Evolutionary conservation across 2,888 invertebrate genomes (phyloP), one percentile per base, ranked within the genome.

Genomic region (Xylota sylvarum): DNA sequence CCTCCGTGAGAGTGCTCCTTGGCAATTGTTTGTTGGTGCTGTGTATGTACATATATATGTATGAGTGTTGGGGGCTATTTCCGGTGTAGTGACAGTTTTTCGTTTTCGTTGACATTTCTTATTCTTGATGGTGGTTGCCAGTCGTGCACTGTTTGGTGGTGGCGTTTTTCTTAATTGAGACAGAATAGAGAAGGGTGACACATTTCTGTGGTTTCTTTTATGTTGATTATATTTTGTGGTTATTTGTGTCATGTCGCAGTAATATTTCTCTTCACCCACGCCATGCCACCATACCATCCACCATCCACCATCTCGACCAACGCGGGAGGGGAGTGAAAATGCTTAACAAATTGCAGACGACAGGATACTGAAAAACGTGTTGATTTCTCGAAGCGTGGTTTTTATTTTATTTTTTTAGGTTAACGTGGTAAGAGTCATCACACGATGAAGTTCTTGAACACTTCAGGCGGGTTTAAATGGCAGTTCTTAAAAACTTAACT

Each of bases 171-270:
- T 85, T 85, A 85, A 85, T 85, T 85, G 85, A 72, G 85, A 80
- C 65, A 70, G 65, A 80, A 76, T 65, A 43, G 60, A 46, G 72
- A 55, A 40, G 65, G 70, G 76, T 80, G 85, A 70, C 85, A 85
- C 85, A 85, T 64, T 76, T 85, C 58, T 82, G 77, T 55, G 82
- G 77, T 82, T 77, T 72, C 67, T 82, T 86, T 82, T 77, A 82
- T 82, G 86, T 86, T 86, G 86, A 86, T 86, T 82, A 81, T 86
- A 81, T 81, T 81, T 81, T 81, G 72, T 77, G 76, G 81, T 64
- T 86, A 77, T 72, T 73, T 81, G 67, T 77, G 86, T 82, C 86
- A 86, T 81, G 86, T 86, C 70, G 48, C 32, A 37, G 83, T 83
- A 60, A 83, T 83, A 78, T 73, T 78, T 83, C 72, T 83, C 72